Conservation (phyloP, 2,797 vertebrate species). For the Pampus argenteus region DNA sequence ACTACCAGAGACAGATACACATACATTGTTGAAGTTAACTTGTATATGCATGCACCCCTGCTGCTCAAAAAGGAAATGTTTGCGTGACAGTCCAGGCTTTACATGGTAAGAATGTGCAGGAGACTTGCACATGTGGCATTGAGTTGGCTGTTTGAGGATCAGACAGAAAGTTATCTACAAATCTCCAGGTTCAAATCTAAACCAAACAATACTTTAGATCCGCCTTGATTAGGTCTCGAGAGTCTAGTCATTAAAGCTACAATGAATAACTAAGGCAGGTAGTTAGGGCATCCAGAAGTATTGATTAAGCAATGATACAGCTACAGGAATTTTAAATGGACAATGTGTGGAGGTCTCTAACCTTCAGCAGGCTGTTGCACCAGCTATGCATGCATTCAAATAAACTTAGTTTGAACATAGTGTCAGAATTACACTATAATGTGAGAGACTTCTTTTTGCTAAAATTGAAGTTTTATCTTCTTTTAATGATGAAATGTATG, state of each 20-base stretch:
- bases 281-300: background rate
- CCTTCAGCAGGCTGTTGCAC: background rate
- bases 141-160: constrained; percentile 9
- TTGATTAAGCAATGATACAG: background rate
- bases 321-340: background rate
- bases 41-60: constrained; percentile 2
- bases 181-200: background rate
- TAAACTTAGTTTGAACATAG: background rate
- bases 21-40: constrained; percentile 37
- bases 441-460: no score
- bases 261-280: constrained; percentile 13
- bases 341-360: background rate
- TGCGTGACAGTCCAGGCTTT: constrained; percentile 18
- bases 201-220: constrained; percentile 1
- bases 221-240: background rate
- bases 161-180: constrained; percentile 14
- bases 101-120: constrained; percentile 30
- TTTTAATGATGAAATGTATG: no score
- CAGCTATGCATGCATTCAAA: background rate
- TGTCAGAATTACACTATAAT: background rate
- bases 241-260: background rate
- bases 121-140: constrained; percentile 10
- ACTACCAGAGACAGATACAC: constrained; percentile 27
- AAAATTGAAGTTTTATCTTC: no score
- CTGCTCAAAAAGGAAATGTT: constrained; percentile 55